Evolutionary conservation across 2,797 vertebrate genomes (phyloP).

Genomic region (Coracias cyanogaster): DNA sequence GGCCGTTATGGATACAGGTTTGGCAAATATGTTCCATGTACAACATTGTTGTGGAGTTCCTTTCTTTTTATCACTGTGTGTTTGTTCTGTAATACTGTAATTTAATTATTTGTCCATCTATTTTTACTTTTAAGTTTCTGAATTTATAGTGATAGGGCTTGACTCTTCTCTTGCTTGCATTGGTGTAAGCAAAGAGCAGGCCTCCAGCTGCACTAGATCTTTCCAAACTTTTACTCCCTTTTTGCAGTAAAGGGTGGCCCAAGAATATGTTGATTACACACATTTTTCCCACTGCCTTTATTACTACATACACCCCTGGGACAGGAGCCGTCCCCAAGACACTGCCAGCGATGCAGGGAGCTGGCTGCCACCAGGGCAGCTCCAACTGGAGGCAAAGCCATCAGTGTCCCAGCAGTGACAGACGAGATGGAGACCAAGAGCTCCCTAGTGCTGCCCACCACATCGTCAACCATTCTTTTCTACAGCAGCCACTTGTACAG

Average conservation of each 20-base stretch:
- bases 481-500: background rate
- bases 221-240: background rate
- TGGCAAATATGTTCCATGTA: background rate
- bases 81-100: background rate
- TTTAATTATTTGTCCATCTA: background rate
- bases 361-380: background rate
- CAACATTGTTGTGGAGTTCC: background rate
- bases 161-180: background rate
- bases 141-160: background rate
- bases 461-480: background rate
- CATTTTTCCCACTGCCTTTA: background rate
- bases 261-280: background rate
- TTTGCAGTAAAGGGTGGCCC: background rate
- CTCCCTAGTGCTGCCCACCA: rapidly evolving
- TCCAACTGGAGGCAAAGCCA: background rate
- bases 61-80: background rate
- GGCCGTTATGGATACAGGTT: background rate
- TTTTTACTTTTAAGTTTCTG: background rate
- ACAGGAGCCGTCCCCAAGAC: background rate
- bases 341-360: background rate
- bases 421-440: background rate
- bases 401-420: background rate
- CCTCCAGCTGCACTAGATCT: background rate
- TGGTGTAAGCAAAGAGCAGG: background rate
- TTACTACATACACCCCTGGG: background rate